phyloP scores from a whole-genome alignment of 2,113 vertebrate species.

The Gasterosteus aculeatus region DNA sequence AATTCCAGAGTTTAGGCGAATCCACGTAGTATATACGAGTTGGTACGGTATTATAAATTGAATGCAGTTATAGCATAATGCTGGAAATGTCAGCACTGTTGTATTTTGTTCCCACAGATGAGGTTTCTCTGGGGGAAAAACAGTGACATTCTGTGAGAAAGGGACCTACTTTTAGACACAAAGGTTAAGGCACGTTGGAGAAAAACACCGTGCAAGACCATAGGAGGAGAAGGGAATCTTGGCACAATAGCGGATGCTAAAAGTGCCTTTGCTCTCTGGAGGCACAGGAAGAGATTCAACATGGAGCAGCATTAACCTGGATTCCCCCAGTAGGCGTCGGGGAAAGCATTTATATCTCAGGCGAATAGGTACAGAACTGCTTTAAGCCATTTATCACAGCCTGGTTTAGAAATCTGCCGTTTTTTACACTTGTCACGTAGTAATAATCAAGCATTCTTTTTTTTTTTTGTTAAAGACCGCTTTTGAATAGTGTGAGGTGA shows the following conservation, averaged over 20 bases:
- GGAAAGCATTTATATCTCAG: constrained; percentile 48
- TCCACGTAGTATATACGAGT: neutral
- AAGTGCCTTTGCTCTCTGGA: constrained; percentile 52
- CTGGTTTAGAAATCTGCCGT: constrained; percentile 19
- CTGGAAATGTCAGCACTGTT: neutral
- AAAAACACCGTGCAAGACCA: constrained; percentile 22
- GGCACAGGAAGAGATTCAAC: constrained; percentile 51
- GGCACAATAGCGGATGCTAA: constrained; percentile 42
- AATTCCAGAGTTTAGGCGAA: neutral
- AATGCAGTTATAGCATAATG: neutral
- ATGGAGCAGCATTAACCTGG: constrained; percentile 64
- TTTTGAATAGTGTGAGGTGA: constrained; percentile 1
- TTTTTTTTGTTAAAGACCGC: neutral
- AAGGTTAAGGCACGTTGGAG: constrained; percentile 36
- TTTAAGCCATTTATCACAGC: constrained; percentile 51
- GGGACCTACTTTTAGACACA: constrained; percentile 5
- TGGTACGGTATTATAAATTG: neutral
- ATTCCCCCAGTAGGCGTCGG: constrained; percentile 55
- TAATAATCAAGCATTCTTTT: neutral
- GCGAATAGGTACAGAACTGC: constrained; percentile 26
- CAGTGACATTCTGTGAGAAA: constrained; percentile 19
- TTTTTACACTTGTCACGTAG: constrained; percentile 16
- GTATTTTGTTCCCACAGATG: neutral
- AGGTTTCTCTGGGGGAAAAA: constrained; percentile 14
- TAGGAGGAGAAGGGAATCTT: constrained; percentile 29